A percentile compares a stretch with the other conserved stretches of the same genome.
Conservation (phyloP, 1,140 invertebrate genomes). For the Brachionus koreanus region DNA sequence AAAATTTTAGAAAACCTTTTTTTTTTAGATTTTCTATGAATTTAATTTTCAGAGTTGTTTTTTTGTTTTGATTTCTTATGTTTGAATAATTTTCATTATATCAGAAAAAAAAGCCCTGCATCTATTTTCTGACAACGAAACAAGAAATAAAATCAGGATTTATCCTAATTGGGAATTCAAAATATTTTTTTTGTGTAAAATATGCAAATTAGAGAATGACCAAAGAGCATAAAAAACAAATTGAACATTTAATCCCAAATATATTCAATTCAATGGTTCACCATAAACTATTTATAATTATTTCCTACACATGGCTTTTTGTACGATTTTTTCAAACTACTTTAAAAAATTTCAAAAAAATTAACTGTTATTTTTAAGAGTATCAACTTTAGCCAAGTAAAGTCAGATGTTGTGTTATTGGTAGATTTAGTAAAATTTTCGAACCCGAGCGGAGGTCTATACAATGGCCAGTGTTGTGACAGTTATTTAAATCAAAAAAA, state of each 20-base stretch:
- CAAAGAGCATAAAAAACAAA: neutral
- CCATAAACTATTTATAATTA: neutral
- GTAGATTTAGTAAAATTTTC: slow-evolving; percentile 34
- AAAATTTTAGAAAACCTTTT: slow-evolving; percentile 23
- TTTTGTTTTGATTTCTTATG: neutral
- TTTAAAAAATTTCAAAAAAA: neutral
- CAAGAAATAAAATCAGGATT: neutral
- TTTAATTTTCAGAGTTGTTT: neutral
- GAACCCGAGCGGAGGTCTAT: slow-evolving; percentile 17
- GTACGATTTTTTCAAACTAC: neutral
- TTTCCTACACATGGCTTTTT: neutral
- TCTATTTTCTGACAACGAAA: neutral
- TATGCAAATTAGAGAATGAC: slow-evolving; percentile 1
- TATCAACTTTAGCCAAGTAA: neutral
- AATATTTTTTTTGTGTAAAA: neutral
- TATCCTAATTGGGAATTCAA: neutral
- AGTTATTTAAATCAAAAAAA: neutral
- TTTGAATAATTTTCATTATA: neutral
- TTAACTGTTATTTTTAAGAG: neutral
- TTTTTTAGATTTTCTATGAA: slow-evolving; percentile 9
- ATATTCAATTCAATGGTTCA: neutral
- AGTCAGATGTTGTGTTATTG: slow-evolving; percentile 24
- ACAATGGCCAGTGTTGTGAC: slow-evolving; percentile 32
- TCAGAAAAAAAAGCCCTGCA: neutral
- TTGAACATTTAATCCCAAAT: neutral